Evolutionary conservation across 2,113 vertebrate genomes (phyloP).

Genomic region (Actinemys pallida): DNA sequence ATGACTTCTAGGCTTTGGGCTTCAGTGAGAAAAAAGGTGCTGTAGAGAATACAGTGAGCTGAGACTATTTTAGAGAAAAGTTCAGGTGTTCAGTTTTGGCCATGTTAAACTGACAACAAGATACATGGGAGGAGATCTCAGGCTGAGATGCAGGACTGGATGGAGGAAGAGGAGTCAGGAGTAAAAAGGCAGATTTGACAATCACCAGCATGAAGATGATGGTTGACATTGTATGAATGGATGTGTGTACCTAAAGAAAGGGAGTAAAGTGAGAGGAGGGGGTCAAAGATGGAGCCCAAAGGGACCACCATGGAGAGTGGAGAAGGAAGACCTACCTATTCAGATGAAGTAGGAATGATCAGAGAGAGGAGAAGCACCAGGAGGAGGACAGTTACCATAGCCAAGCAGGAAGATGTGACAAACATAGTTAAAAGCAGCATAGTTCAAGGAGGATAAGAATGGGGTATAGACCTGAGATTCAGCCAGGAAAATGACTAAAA

Average conservation of each 20-base stretch:
- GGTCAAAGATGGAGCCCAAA: background rate
- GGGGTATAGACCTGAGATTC: background rate
- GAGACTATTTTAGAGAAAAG: background rate
- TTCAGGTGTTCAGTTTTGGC: background rate
- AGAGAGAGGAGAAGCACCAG: background rate
- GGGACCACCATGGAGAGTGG: background rate
- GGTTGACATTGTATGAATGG: background rate
- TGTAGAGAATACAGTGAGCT: rapidly evolving
- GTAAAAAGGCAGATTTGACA: background rate
- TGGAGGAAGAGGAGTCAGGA: background rate
- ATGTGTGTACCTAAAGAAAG: background rate
- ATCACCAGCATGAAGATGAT: background rate
- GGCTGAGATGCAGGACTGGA: background rate
- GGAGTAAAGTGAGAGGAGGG: background rate
- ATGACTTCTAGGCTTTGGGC: rapidly evolving
- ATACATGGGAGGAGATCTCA: background rate
- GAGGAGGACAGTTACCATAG: background rate
- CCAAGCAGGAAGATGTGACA: background rate
- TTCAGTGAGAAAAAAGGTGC: background rate
- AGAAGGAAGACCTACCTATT: background rate
- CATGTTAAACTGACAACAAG: background rate
- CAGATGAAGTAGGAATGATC: background rate
- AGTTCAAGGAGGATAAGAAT: background rate
- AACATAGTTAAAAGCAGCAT: background rate
- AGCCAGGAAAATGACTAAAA: background rate